phyloP scores from a whole-genome alignment of 2,888 invertebrate species.

The Ferdinandea cuprea region DNA sequence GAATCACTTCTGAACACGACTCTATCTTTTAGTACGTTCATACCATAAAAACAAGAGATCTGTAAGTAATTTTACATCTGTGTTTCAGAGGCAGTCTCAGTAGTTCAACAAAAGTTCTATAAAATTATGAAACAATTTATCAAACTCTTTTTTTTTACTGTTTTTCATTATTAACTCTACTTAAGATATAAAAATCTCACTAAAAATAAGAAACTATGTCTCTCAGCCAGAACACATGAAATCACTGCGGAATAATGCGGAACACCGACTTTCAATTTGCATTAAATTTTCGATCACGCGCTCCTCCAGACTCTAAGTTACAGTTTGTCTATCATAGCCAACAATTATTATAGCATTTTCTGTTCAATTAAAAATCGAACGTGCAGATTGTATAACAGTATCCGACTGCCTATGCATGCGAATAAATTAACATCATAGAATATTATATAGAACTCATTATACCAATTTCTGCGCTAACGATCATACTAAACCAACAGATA shows the following conservation, averaged over 20 bases:
- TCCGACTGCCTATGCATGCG: neutral
- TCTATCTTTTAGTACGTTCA: no score
- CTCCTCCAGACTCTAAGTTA: constrained; percentile 19
- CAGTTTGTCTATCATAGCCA: neutral
- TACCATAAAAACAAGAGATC: no score
- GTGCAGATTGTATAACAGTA: constrained; percentile 34
- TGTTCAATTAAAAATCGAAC: constrained; percentile 26
- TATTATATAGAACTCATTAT: constrained; percentile 2
- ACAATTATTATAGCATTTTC: constrained; percentile 3
- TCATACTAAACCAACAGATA: constrained; percentile 12
- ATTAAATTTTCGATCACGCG: constrained; percentile 28
- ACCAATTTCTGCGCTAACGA: constrained; percentile 14
- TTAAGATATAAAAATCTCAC: no score
- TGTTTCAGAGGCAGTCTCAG: no score
- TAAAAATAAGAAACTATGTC: neutral
- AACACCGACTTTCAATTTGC: constrained; percentile 47
- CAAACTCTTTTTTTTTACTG: no score
- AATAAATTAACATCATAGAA: neutral
- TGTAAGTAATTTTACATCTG: no score
- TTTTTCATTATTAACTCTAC: no score
- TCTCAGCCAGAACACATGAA: constrained; percentile 40
- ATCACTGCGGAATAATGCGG: constrained; percentile 34
- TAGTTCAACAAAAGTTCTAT: no score
- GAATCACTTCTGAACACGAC: no score
- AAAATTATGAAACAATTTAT: no score